Evolutionary conservation across 2,797 vertebrate genomes (phyloP), one percentile per base, ranked within the genome.

Genomic region (Acanthurus leucopareius): DNA sequence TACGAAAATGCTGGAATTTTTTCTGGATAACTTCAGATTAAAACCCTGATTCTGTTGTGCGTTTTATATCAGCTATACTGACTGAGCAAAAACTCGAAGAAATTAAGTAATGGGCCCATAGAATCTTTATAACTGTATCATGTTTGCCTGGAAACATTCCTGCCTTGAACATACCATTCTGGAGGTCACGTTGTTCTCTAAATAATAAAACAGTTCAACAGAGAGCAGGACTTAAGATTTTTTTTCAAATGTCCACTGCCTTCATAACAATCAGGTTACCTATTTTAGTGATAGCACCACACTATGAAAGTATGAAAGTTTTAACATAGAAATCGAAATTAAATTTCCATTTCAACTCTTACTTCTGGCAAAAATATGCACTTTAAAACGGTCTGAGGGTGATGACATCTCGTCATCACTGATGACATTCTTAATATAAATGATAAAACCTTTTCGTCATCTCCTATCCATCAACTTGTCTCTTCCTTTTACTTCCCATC

Each of bases 401-500:
- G 92, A 91, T 76, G 90, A 86, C 86, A 91, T 81, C 66, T 73
- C 77, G 84, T 75, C 52, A 78, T 86, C 76, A 77, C 51, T 69
- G 74, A 79, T 57, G 68, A 78, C 79, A 86, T 82, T 80, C 73
- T 56, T 85, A 71, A 69, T 74, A 74, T 32, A 83, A 86, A 85
- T 89, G 79, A 87, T 82, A 83, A 84, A 90, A 90, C 58, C 28
- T 77, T 90, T 90, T 89, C 88, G 63, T 91, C 85, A 88, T 88
- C 77, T 66, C 40, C 20, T 66, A 44, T 78, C 69, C 61, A 70
- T 83, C 63, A 54, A 38, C 60, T 80, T 62, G 67, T 69, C 77
- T 85, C 63, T 54, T 69, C 56, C 42, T 58, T 52, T 68, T 52
- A 15, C 69, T 75, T 71, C 69, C 14, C 19, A 28, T 81, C 79